Evolutionary conservation across 2,113 vertebrate species (phyloP).

Genomic region (Zosterops japonicus): DNA sequence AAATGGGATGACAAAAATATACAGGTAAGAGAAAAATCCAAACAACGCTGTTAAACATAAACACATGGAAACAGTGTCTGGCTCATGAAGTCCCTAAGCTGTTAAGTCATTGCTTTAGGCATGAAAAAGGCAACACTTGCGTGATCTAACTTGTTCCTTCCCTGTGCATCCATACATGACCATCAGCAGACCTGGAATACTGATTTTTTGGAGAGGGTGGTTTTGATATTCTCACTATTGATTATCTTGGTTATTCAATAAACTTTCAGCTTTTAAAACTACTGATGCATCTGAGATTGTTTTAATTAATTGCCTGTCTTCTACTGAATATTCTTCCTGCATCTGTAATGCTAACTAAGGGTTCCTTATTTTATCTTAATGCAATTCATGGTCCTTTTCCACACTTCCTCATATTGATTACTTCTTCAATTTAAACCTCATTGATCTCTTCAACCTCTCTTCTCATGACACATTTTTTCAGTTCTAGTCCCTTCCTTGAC

Average conservation of each 20-base stretch:
- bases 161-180: accelerated
- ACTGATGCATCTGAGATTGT: not conserved
- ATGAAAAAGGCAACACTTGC: not conserved
- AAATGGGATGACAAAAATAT: conserved; percentile 12
- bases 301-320: not conserved
- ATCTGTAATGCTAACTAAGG: not conserved
- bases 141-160: not conserved
- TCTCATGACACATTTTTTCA: not conserved
- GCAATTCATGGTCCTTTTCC: not conserved
- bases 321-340: not conserved
- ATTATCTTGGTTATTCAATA: not conserved
- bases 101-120: accelerated
- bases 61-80: not conserved
- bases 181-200: not conserved
- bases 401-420: not conserved
- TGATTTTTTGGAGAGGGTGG: not conserved
- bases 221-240: not conserved
- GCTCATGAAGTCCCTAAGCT: not conserved
- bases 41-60: not conserved
- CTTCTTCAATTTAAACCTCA: not conserved
- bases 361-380: not conserved
- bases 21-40: not conserved
- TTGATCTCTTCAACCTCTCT: not conserved
- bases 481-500: not conserved
- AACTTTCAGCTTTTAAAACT: not conserved